A percentile compares a stretch with the other conserved stretches of the same genome.
These are phyloP conservation scores for Lanistes nyassanus DNA, from an alignment of 1,140 invertebrate genomes.

Conservation along the genomic window DNA sequence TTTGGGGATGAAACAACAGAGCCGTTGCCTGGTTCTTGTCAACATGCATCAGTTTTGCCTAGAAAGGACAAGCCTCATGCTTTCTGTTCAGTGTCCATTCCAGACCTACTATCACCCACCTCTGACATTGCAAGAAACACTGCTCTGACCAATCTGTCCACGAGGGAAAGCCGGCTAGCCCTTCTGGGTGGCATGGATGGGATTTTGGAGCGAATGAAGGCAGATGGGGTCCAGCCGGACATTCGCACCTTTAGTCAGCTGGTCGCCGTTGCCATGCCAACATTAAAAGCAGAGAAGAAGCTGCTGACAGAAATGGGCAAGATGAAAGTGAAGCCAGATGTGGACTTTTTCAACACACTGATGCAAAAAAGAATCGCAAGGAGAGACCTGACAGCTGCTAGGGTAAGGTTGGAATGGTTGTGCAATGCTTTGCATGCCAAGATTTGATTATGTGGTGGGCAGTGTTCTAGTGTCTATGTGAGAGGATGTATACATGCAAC, in stretches of 20 bases:
- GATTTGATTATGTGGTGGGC: too few relatives aligned
- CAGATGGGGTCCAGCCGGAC: constrained; percentile 76
- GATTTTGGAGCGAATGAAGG: constrained; percentile 80
- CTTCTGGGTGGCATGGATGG: constrained; percentile 82
- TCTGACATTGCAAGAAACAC: constrained; percentile 24
- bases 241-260: constrained; percentile 83
- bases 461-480: too few relatives aligned
- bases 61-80: too few relatives aligned
- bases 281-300: constrained; percentile 74
- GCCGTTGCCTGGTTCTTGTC: too few relatives aligned
- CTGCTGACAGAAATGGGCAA: constrained; percentile 73
- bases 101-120: constrained; percentile 32
- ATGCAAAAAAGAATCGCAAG: constrained; percentile 68
- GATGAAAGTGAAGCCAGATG: constrained; percentile 75
- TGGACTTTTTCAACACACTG: constrained; percentile 86
- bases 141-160: constrained; percentile 27
- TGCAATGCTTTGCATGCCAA: too few relatives aligned
- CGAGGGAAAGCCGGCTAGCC: constrained; percentile 69
- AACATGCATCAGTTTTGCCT: too few relatives aligned
- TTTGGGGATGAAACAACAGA: too few relatives aligned
- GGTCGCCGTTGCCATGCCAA: constrained; percentile 77
- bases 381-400: constrained; percentile 18
- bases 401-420: constrained; percentile 14
- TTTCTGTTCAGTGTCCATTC: constrained; percentile 3
- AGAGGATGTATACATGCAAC: too few relatives aligned